These are phyloP conservation scores for Cantharis lateralis DNA, from an alignment of 2,888 invertebrate species.

Conservation along the genomic window DNA sequence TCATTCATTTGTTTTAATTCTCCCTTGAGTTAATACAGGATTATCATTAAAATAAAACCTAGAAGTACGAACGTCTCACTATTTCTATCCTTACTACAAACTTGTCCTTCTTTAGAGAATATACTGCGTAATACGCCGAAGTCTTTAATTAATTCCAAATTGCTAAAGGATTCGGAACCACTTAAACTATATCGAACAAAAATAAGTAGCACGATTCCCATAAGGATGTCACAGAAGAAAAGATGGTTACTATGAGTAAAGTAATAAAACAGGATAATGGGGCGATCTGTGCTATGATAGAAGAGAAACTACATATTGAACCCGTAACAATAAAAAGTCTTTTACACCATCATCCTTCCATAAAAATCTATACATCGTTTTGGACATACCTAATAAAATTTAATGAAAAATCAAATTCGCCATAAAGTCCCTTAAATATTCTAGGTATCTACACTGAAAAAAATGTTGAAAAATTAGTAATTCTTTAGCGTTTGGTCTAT, in stretches of 20 bases:
- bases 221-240: background rate
- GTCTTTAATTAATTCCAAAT: background rate
- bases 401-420: background rate
- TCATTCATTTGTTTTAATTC: no score
- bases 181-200: background rate
- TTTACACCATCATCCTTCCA: background rate
- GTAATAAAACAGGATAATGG: background rate
- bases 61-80: no score
- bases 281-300: background rate
- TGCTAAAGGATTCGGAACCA: background rate
- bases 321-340: background rate
- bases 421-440: background rate
- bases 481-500: background rate
- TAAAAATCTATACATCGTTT: background rate
- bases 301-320: constrained; percentile 1
- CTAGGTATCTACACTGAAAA: background rate
- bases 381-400: background rate
- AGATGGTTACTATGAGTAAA: background rate
- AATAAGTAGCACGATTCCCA: background rate
- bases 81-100: no score
- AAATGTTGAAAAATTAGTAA: background rate
- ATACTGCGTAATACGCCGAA: background rate
- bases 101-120: background rate
- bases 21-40: no score
- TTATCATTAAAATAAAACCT: no score